Base-by-base conservation (phyloP, 1,140 invertebrate species). In the Antheraea mylitta region DNA sequence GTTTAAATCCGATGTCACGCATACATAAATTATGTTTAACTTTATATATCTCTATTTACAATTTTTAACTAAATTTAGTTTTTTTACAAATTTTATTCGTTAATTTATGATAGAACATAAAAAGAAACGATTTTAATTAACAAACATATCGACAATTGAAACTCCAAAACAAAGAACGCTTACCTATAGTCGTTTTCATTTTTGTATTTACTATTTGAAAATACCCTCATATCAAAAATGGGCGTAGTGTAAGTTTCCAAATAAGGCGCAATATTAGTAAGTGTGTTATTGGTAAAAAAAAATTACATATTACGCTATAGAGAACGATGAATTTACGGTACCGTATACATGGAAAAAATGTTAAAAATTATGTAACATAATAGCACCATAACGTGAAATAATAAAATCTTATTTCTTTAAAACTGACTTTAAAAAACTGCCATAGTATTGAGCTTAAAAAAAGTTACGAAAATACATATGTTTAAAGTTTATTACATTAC, bases 371-470 rank as follows among this genome's bases (percentile, higher is more conserved):
- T 42, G 8, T 42, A 53, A 53, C 9, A 7, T 6, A 16, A 10
- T 16, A 53, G 45, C 45, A 53, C 45, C 45, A 13, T 6, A 53
- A 53, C 16, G 8, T 42, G 7, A 42, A 53, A 53, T 16, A 53
- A 16, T 16, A 10, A 53, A 53, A 53, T 13, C 11, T 53, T 53
- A 6, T 53, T 13, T 53, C 16, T 53, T 13, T 53, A 2, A 10
- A 53, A 53, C 16, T 13, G 11, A 53, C 7, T 53, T 53, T 2
- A 53, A 53, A 6, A 53, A 16, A 16, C 45, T 53, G 45, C 45
- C 45, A 53, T 53, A 53, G 16, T 53, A 53, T 53, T 53, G 45
- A 53, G 45, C 45, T 53, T 30, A 30, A n/a, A n/a, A 48, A 48
- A 13, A 53, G 5, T 16, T 53, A 53, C 11, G 2, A 42, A n/a